A percentile compares a stretch with the other conserved stretches of the same genome.
Evolutionary conservation across 2,113 vertebrate genomes (phyloP).

Genomic region (Dromaius novaehollandiae): DNA sequence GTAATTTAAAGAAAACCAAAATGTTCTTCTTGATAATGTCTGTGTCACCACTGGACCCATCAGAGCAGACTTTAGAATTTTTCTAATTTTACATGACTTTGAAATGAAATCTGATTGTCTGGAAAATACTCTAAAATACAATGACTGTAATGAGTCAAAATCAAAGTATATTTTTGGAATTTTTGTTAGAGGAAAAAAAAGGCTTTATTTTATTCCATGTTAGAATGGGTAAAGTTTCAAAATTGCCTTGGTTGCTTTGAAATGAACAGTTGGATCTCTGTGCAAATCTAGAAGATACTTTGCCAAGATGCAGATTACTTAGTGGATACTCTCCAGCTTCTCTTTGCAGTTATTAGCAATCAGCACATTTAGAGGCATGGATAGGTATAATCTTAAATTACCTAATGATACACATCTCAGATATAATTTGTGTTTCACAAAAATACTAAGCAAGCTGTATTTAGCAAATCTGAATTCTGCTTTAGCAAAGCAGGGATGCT

Average conservation of each 20-base stretch:
- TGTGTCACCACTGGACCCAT: not conserved
- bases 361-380: not conserved
- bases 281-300: not conserved
- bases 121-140: not conserved
- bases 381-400: not conserved
- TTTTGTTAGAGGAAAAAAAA: not conserved
- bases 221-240: not conserved
- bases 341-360: conserved; percentile 4
- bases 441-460: not conserved
- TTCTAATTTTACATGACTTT: not conserved
- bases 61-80: not conserved
- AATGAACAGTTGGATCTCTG: not conserved
- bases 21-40: not conserved
- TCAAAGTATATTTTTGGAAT: not conserved
- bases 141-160: not conserved
- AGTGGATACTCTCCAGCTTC: conserved; percentile 24
- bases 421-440: not conserved
- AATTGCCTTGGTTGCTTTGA: not conserved
- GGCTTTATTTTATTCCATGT: not conserved
- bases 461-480: not conserved
- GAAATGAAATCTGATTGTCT: not conserved
- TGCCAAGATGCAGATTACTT: conserved; percentile 19
- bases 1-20: not conserved
- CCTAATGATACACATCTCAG: not conserved
- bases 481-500: not conserved